phyloP scores from a whole-genome alignment of 2,113 vertebrate species.

The Mesembrinibis cayennensis region DNA sequence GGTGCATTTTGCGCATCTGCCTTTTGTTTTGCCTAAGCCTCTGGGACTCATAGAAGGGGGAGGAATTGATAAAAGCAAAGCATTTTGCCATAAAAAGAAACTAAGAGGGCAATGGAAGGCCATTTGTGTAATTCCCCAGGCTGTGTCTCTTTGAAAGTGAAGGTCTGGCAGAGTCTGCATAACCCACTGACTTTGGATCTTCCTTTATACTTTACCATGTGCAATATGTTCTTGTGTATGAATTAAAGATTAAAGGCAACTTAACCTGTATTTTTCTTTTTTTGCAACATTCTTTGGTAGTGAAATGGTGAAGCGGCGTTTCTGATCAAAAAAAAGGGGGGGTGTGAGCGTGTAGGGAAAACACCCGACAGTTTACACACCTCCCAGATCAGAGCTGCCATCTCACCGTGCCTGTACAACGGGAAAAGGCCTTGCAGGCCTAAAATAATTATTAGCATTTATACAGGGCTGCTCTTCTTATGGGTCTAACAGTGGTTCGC shows the following conservation, averaged over 20 bases:
- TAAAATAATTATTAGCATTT: not conserved
- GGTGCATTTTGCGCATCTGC: constrained; percentile 58
- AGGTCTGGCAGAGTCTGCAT: constrained; percentile 70
- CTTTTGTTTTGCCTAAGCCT: constrained; percentile 72
- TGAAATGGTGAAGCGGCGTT: not conserved
- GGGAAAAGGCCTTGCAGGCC: not conserved
- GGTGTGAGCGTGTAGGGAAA: not conserved
- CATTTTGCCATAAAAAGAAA: constrained; percentile 79
- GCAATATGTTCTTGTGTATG: constrained; percentile 64
- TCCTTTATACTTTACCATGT: constrained; percentile 63
- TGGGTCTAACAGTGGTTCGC: accelerated
- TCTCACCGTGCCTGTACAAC: accelerated
- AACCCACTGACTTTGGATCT: constrained; percentile 72
- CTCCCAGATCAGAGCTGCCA: not conserved
- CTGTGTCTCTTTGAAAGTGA: constrained; percentile 80
- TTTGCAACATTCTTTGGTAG: not conserved
- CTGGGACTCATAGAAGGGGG: constrained; percentile 69
- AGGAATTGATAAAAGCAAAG: constrained; percentile 77
- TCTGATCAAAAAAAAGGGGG: not conserved
- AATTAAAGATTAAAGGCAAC: constrained; percentile 79
- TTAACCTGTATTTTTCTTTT: constrained; percentile 66
- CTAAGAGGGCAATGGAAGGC: constrained; percentile 79
- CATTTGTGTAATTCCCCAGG: constrained; percentile 78
- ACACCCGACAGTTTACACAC: not conserved
- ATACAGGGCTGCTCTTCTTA: not conserved